Conservation (phyloP, 2,797 vertebrate genomes). For the Ara ararauna region DNA sequence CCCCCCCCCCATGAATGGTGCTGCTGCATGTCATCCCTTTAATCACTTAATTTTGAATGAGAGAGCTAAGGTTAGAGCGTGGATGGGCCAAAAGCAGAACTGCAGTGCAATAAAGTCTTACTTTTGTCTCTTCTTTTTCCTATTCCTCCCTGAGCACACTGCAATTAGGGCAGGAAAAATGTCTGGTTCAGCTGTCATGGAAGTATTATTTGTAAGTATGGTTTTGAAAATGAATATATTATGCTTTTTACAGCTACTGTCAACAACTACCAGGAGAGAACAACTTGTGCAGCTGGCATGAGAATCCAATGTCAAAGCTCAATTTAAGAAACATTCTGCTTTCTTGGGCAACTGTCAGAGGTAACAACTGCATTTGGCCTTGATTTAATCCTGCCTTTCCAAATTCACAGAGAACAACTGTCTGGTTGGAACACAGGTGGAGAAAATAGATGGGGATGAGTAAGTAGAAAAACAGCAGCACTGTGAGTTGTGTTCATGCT, state of each 20-base stretch:
- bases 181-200: slow-evolving; percentile 34
- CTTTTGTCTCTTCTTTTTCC: neutral
- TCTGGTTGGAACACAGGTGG: neutral
- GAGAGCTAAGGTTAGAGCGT: neutral
- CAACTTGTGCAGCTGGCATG: slow-evolving; percentile 48
- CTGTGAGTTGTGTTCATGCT: neutral
- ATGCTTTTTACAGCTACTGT: slow-evolving; percentile 65
- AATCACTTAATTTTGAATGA: neutral
- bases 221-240: slow-evolving; percentile 64
- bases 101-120: neutral
- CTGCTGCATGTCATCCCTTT: neutral
- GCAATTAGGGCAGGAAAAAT: slow-evolving; percentile 33
- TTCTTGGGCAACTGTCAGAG: slow-evolving; percentile 22
- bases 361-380: neutral
- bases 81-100: neutral
- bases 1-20: neutral
- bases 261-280: slow-evolving; percentile 58
- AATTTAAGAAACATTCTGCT: slow-evolving; percentile 19
- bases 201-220: slow-evolving; percentile 27
- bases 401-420: neutral
- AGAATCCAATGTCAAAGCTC: slow-evolving; percentile 28
- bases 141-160: neutral
- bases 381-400: slow-evolving; percentile 36
- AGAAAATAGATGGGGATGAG: neutral
- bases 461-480: neutral